Conservation (phyloP, 2,797 vertebrate species). For the Natrix natrix region DNA sequence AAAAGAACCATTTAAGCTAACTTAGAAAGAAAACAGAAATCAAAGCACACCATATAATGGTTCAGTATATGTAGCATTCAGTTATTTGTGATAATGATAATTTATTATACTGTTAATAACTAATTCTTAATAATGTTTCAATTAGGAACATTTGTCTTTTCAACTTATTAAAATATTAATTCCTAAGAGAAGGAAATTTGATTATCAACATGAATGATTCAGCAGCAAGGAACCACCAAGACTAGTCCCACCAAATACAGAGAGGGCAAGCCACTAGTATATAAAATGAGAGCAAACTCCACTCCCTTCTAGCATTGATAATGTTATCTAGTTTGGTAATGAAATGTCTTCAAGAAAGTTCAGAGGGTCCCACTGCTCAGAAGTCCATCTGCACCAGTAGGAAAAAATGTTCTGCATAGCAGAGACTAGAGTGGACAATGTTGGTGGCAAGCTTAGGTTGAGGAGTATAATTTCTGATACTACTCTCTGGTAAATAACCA, state of each 20-base stretch:
- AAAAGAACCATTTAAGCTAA: conserved; percentile 14
- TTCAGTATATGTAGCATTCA: not conserved
- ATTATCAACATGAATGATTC: not conserved
- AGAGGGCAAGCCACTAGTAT: no score
- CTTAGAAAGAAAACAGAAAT: conserved; percentile 26
- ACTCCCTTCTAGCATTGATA: no score
- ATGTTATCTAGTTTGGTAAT: no score
- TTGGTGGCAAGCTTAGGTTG: not conserved
- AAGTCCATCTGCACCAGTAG: not conserved
- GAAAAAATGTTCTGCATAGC: not conserved
- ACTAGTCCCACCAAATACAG: no score
- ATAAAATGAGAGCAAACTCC: no score
- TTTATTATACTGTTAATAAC: not conserved
- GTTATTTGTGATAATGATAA: not conserved
- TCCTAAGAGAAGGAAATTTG: not conserved
- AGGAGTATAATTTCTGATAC: not conserved
- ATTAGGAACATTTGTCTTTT: not conserved
- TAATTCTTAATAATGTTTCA: not conserved
- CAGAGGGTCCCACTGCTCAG: not conserved
- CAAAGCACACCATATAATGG: not conserved
- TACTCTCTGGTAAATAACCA: no score
- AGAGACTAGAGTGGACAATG: not conserved
- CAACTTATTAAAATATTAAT: not conserved
- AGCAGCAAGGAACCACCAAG: no score
- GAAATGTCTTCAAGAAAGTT: no score